phyloP scores from a whole-genome alignment of 2,888 invertebrate genomes.

The Rhogogaster chlorosoma region DNA sequence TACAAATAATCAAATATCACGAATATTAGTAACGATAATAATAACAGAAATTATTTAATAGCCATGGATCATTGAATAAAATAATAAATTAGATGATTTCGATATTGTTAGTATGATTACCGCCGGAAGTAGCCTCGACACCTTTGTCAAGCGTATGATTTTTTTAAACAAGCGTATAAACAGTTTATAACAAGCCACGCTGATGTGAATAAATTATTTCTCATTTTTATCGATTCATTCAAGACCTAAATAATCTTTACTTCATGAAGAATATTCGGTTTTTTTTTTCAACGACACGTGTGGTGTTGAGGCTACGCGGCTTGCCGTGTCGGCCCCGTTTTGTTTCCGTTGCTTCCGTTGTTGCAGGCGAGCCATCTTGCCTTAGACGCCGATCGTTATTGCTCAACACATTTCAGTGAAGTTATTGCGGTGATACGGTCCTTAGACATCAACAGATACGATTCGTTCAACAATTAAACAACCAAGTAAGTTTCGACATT shows the following conservation, averaged over 20 bases:
- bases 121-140: conserved; percentile 45
- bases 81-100: background rate
- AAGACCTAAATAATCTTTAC: background rate
- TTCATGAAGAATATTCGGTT: background rate
- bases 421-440: conserved; percentile 52
- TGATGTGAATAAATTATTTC: background rate
- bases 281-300: conserved; percentile 7
- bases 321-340: conserved; percentile 66
- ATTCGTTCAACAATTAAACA: conserved; percentile 25
- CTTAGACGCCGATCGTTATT: conserved; percentile 68
- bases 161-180: background rate
- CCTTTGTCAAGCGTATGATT: background rate
- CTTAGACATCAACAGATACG: conserved; percentile 8
- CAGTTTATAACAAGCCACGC: background rate
- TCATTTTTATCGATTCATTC: background rate
- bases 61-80: background rate
- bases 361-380: conserved; percentile 62
- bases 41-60: background rate
- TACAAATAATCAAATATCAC: background rate
- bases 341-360: conserved; percentile 68
- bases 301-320: conserved; percentile 62
- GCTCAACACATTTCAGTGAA: conserved; percentile 58
- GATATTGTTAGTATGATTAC: background rate
- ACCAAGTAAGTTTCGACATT: conserved; percentile 39
- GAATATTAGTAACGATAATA: background rate